Evolutionary conservation across 2,113 vertebrate genomes (phyloP), one percentile per base, ranked within the genome.

Genomic region (Morphnarchus princeps): DNA sequence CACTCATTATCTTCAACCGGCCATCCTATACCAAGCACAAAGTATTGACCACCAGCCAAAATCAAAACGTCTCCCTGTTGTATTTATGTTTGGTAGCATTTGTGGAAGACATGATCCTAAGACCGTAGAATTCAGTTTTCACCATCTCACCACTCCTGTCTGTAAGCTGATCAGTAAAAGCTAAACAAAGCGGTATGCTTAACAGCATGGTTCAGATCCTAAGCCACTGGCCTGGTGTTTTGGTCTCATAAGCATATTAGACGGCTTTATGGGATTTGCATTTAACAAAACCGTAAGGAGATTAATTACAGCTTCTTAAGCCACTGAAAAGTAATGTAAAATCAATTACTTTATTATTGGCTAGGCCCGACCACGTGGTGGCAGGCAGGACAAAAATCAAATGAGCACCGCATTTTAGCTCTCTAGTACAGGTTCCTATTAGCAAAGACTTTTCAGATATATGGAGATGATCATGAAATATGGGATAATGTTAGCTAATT

Each of bases 251-350:
- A 97, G 89, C 74, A 96, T 87, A 97, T 95, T 95, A 95, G 58
- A 70, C 52, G 92, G 72, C 43, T 93, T 96, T 91, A 96, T 54
- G 54, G 77, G 96, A 96, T 97, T 93, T 90, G 63, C 28, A 77
- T 93, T 93, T 93, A 92, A 82, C 71, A 94, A 86, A 96, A 95
- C 69, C 58, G 40, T 85, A 93, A 96, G 87, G 86, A 95, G 89
- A 96, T 97, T 95, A 95, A 96, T 93, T 90, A 77, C 45, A 91
- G 66, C 86, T 96, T 80, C 72, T 94, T 89, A 97, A 82, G 52
- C 40, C 61, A 55, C 70, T 90, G 73, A 85, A 90, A 96, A 73
- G 87, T 84, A 91, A 96, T 83, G 82, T 54, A 90, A 94, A 93
- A 96, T 88, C 78, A 91, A 83, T 96, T 94, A 95, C 67, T 93